Base-by-base conservation (phyloP, 2,888 invertebrate genomes). In the Drosophila paranaensis region DNA sequence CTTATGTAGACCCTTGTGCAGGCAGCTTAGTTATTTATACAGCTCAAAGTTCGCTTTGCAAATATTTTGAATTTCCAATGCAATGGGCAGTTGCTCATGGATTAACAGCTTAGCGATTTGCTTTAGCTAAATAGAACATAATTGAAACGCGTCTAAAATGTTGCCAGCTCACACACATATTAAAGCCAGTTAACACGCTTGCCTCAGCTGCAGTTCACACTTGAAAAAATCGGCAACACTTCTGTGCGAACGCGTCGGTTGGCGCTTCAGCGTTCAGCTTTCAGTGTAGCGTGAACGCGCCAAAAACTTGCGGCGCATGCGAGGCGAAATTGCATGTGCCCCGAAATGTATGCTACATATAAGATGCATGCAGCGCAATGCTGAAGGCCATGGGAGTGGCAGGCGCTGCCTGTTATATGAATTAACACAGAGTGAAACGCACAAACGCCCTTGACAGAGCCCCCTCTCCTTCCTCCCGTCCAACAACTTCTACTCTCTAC, bases 381-480 rank as follows among this genome's bases (percentile, higher is more conserved):
- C 68, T 42, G 40, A 35, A 54, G 74, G 71, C 74, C 46, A 48
- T 56, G 55, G 70, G 43, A 57, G 37, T n/a, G 30, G 74, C 82
- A 66, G 39, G 33, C 58, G 72, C 60, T 84, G 89, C 65, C 88
- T 74, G 77, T 73, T 88, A 63, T 88, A 81, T 85, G 89, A 84
- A 89, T 84, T 89, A 84, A 89, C 85, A 76, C 71, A 85, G 64
- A 82, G 68, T 64, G 61, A 72, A 71, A 70, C 65, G 74, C 86
- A 81, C 72, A 69, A 69, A 69, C 64, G 54, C 65, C 65, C 60
- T 61, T 67, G 48, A 70, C 53, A 48, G 43, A 14, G 13, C 14
- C 9, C 39, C 33, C 13, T 43, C 10, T 11, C 6, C 5, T 6
- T 11, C 20, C 11, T n/a, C n/a, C n/a, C n/a, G n/a, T n/a, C 20